Conservation (phyloP, 2,797 vertebrate genomes). For the Tympanoctomys barrerae region DNA sequence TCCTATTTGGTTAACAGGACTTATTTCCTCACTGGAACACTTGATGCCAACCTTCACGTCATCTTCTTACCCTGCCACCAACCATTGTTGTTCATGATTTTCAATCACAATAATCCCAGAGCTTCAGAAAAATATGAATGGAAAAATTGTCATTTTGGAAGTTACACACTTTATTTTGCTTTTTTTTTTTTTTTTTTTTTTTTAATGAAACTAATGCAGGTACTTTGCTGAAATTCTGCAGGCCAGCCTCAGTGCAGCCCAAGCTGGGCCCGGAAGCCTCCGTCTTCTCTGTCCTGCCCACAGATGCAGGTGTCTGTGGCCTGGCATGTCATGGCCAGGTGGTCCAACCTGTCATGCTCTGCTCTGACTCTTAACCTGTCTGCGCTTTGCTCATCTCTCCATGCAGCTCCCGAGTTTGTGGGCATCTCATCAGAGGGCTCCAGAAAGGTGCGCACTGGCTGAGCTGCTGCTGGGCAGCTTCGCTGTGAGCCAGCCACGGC, state of each 20-base stretch:
- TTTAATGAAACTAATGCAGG: neutral
- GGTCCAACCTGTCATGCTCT: neutral
- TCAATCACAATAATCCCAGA: neutral
- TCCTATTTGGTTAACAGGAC: neutral
- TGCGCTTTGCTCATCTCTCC: neutral
- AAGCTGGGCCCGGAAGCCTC: neutral
- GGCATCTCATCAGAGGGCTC: neutral
- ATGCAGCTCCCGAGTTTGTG: neutral
- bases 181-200: neutral
- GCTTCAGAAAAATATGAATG: constrained; percentile 7
- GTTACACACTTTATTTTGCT: neutral
- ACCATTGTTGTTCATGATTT: neutral
- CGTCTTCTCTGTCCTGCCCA: neutral
- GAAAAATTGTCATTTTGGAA: constrained; percentile 28
- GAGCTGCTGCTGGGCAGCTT: neutral
- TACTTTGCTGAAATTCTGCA: neutral
- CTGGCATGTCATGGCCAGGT: neutral
- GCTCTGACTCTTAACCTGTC: neutral
- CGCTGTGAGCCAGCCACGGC: neutral
- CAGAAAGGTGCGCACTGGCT: neutral
- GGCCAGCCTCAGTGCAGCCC: neutral
- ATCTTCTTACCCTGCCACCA: neutral
- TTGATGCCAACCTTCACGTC: neutral
- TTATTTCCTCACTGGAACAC: neutral
- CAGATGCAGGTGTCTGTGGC: neutral